Base-by-base conservation (phyloP, 2,113 vertebrate genomes). In the Podilymbus podiceps region DNA sequence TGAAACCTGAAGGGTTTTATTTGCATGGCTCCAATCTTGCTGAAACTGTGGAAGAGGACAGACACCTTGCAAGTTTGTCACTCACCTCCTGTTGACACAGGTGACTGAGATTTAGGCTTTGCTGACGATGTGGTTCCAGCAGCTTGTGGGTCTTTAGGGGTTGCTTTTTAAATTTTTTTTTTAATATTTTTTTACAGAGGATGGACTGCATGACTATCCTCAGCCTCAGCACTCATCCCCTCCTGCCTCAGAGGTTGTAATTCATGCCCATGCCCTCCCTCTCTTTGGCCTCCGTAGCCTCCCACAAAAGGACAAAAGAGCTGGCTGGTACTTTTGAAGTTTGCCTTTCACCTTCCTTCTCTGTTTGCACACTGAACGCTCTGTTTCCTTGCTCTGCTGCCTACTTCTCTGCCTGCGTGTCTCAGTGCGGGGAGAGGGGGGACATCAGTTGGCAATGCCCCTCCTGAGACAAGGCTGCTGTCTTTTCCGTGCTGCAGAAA, bases 71-170 rank as follows among this genome's bases (percentile, higher is more conserved):
- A 35, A 38, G 27, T 35, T 19, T 71, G 55, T 46, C 64, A 59
- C 46, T 38, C 25, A 30, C 53, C 55, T 68, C 30, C 28, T 30
- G 1, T 16, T 4, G 3, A 31, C 0, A 1, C 7, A 31, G 47
- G 55, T 44, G 55, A 69, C 38, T 1, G 2, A 62, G 71, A 59
- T 44, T 52, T 44, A 35, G 77, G 69, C 31, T 81, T 69, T 3
- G 4, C 58, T 38, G 19, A 13, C 22, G 12, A 11, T 27, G 19
- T 15, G 28, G 28, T 40, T 75, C 84, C 44, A 42, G 44, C 42
- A 77, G 73, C 5, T 56, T 22, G 40, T 24, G 15, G 22, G 18
- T 71, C 56, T 74, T 64, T 16, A n/a, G 25, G 30, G 19, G 44
- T 21, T 59, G n/a, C 3, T 44, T 69, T 86, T 64, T 40, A n/a